phyloP scores from a whole-genome alignment of 2,113 vertebrate genomes.

The Notechis scutatus region DNA sequence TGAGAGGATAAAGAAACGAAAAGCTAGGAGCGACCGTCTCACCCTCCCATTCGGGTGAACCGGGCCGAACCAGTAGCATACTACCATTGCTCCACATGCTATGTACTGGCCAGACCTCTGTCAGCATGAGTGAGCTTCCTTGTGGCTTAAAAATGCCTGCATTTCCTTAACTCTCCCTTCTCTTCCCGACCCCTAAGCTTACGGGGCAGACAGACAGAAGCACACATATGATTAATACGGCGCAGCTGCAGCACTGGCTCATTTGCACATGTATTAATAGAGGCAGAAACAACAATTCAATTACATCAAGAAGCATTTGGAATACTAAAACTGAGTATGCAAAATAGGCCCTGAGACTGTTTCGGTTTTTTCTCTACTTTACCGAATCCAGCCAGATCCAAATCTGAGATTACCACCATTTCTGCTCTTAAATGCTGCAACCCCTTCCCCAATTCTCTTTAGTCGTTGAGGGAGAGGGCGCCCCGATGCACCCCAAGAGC shows the following conservation, averaged over 20 bases:
- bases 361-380: conserved; percentile 52
- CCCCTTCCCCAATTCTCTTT: conserved; percentile 29
- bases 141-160: conserved; percentile 64
- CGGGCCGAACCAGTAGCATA: too few relatives aligned
- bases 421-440: not conserved
- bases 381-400: conserved; percentile 50
- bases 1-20: too few relatives aligned
- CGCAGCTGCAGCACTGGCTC: conserved; percentile 76
- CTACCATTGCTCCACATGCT: conserved; percentile 30
- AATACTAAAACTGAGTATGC: conserved; percentile 73
- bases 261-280: conserved; percentile 80
- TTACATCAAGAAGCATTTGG: conserved; percentile 72
- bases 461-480: conserved; percentile 37
- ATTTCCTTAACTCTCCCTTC: conserved; percentile 53
- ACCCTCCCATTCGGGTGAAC: too few relatives aligned
- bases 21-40: too few relatives aligned
- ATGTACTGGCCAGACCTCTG: conserved; percentile 50
- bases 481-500: conserved; percentile 31
- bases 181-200: conserved; percentile 59
- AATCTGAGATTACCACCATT: conserved; percentile 47
- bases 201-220: conserved; percentile 72
- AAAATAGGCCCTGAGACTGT: conserved; percentile 64
- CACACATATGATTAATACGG: conserved; percentile 72
- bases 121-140: conserved; percentile 65
- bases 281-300: conserved; percentile 77